These are phyloP conservation scores for Tipula unca DNA, from an alignment of 2,888 invertebrate genomes.

Conservation along the genomic window DNA sequence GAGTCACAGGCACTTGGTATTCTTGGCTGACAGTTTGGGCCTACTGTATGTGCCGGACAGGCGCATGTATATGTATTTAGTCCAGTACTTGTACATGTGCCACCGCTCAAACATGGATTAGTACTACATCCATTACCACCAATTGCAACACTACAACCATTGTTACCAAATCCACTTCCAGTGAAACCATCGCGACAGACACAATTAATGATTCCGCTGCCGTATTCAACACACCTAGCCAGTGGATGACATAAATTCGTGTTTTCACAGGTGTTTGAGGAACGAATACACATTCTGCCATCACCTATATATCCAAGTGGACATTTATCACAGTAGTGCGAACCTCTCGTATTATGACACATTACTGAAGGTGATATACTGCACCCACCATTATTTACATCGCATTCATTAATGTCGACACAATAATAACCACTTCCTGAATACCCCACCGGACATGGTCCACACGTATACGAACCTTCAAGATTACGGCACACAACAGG, in stretches of 20 bases:
- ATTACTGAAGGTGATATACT: slow-evolving; percentile 68
- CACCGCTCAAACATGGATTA: slow-evolving; percentile 54
- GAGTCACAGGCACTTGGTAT: slow-evolving; percentile 52
- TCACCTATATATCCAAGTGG: slow-evolving; percentile 83
- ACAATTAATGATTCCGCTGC: slow-evolving; percentile 58
- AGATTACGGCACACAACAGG: slow-evolving; percentile 75
- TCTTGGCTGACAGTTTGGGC: slow-evolving; percentile 54
- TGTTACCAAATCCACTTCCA: slow-evolving; percentile 70
- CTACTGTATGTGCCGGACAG: slow-evolving; percentile 37
- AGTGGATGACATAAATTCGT: slow-evolving; percentile 61
- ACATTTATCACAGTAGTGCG: slow-evolving; percentile 76
- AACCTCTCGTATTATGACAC: slow-evolving; percentile 84
- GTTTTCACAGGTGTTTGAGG: slow-evolving; percentile 30
- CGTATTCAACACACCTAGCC: slow-evolving; percentile 67
- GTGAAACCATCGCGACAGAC: slow-evolving; percentile 67
- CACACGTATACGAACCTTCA: slow-evolving; percentile 84
- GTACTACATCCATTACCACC: slow-evolving; percentile 43
- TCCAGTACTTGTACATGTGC: slow-evolving; percentile 32
- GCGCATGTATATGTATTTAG: slow-evolving; percentile 30
- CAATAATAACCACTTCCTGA: slow-evolving; percentile 83
- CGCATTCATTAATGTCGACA: slow-evolving; percentile 83
- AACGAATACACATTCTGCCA: slow-evolving; percentile 56
- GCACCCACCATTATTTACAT: slow-evolving; percentile 78
- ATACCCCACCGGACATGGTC: slow-evolving; percentile 78
- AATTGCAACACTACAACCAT: slow-evolving; percentile 54